Evolutionary conservation across 2,113 vertebrate genomes (phyloP).

Genomic region (Apteryx mantelli): DNA sequence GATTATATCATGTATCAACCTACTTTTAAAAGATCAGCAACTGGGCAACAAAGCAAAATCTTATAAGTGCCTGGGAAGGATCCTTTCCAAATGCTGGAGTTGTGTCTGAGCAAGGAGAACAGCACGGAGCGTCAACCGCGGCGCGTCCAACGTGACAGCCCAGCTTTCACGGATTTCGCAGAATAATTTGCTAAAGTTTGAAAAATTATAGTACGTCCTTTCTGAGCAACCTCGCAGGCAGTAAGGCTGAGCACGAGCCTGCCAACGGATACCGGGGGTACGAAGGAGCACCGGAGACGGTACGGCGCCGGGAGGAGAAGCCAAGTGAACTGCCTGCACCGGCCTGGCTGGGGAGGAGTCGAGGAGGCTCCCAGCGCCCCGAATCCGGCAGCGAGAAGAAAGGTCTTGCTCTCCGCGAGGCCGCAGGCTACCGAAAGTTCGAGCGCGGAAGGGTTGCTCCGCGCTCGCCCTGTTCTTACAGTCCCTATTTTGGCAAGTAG

Average conservation of each 20-base stretch:
- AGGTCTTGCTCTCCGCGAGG: background rate
- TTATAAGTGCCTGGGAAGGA: fast-evolving
- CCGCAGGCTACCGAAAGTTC: background rate
- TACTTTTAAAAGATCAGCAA: background rate
- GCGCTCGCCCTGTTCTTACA: background rate
- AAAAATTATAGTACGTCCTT: background rate
- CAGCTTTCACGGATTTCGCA: background rate
- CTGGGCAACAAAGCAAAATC: background rate
- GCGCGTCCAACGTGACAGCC: background rate
- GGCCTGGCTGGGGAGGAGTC: background rate
- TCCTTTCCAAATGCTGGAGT: background rate
- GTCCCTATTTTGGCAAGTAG: background rate
- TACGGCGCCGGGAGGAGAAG: background rate
- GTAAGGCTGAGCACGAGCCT: fast-evolving
- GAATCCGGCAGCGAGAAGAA: background rate
- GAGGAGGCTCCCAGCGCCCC: background rate
- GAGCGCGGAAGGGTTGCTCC: background rate
- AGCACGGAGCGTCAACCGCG: background rate
- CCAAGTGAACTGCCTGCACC: too few relatives aligned
- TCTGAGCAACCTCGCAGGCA: background rate
- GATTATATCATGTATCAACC: background rate
- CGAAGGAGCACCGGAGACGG: too few relatives aligned
- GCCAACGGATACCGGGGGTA: background rate
- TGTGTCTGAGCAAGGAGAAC: background rate
- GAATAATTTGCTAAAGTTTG: background rate